A percentile compares a stretch with the other conserved stretches of the same genome.
Evolutionary conservation across 2,113 vertebrate genomes (phyloP).

Genomic region (Salvelinus fontinalis): DNA sequence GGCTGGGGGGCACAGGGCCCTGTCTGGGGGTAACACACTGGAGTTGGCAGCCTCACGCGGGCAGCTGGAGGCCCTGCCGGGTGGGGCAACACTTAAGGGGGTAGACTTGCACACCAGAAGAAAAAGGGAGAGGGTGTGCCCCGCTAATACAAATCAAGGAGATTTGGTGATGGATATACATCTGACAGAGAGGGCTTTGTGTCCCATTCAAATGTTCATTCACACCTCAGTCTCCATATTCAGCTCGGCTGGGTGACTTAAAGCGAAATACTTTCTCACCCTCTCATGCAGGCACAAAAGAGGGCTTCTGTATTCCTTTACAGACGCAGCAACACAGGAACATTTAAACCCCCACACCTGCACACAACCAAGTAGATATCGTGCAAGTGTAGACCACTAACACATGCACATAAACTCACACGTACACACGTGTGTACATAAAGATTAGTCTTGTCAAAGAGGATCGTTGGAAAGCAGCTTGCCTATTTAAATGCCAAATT

Average conservation of each 20-base stretch:
- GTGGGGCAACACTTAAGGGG: slow-evolving; percentile 15
- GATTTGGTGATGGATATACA: slow-evolving; percentile 62
- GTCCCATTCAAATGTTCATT: slow-evolving; percentile 20
- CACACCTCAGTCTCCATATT: slow-evolving; percentile 19
- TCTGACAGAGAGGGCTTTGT: slow-evolving; percentile 62
- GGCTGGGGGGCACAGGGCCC: not conserved
- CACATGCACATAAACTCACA: slow-evolving; percentile 15
- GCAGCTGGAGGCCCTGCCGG: slow-evolving; percentile 68
- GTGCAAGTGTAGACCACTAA: not conserved
- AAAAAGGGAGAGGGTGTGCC: slow-evolving; percentile 43
- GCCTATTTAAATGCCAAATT: slow-evolving; percentile 42
- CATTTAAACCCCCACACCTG: not conserved
- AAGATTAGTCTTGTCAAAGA: slow-evolving; percentile 42
- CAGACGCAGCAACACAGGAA: not conserved
- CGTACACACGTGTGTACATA: no score
- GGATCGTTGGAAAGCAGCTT: slow-evolving; percentile 31
- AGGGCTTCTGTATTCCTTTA: not conserved
- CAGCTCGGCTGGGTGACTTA: not conserved
- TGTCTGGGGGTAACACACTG: slow-evolving; percentile 48
- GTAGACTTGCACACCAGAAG: slow-evolving; percentile 57
- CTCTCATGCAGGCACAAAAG: slow-evolving; percentile 3
- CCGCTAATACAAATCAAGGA: slow-evolving; percentile 65
- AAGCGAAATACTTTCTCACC: slow-evolving; percentile 8
- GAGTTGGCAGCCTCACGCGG: slow-evolving; percentile 61
- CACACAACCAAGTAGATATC: not conserved